Base-by-base conservation (phyloP, 2,113 vertebrate species). In the Morone saxatilis region DNA sequence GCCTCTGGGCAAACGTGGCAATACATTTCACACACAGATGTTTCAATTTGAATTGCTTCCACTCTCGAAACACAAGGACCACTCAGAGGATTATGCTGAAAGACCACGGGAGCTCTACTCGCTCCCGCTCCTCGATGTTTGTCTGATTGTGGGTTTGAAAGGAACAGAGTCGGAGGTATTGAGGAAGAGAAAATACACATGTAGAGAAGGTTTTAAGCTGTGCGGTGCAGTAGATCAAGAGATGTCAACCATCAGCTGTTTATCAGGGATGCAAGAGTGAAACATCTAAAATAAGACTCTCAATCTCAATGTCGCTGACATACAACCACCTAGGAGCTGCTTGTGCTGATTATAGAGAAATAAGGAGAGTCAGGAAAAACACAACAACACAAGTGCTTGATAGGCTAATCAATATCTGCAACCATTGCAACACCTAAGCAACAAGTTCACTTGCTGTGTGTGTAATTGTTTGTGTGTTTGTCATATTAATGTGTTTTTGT, bases 241-340 rank as follows among this genome's bases (percentile, higher is more conserved):
- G 17, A 40, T 57, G 62, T 76, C 81, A 41, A 17, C 20, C 17
- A 11, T 71, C 31, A 77, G 70, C 65, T 45, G 38, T 76, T 53
- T 40, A 2, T 77, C 66, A 81, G 77, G 75, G 88, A 82, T 62
- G 60, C 80, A 84, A 61, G 17, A 36, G n/a, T 20, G 75, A 84
- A 87, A 83, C 17, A 10, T 59, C 66, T 41, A 51, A 74, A 88
- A 77, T 47, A 71, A 56, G 61, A 69, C 48, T 53, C 43, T 74
- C 50, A 31, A 8, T 78, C 31, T 66, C 50, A 31, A 4, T 65
- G 73, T 68, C 40, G 47, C 76, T 22, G 74, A 79, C 73, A 22
- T 68, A 4, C 54, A 38, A 41, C 48, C 83, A 72, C 69, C 71
- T 72, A 78, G 74, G 87, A 78, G 77, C 61, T 66, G 66, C 31